Evolutionary conservation across 2,888 invertebrate species (phyloP).

Genomic region (Lymantria dispar): DNA sequence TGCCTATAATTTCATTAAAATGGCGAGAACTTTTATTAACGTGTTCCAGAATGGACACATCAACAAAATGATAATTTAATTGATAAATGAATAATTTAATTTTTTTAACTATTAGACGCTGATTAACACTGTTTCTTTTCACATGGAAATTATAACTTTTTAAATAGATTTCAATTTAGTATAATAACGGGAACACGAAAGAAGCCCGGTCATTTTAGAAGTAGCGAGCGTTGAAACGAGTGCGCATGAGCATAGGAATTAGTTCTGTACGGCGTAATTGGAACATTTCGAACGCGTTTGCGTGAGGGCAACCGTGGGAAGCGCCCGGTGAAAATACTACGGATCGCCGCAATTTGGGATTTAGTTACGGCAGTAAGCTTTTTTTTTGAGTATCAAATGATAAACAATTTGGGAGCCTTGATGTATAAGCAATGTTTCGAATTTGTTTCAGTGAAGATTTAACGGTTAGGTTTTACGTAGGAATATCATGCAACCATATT

Average conservation of each 20-base stretch:
- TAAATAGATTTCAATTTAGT: background rate
- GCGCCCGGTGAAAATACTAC: slow-evolving; percentile 60
- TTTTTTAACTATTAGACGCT: no score
- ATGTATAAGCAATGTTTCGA: slow-evolving; percentile 2
- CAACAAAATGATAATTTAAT: no score
- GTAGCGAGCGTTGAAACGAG: slow-evolving; percentile 31
- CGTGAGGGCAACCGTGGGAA: slow-evolving; percentile 74
- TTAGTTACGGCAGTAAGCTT: slow-evolving; percentile 58
- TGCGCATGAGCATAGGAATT: slow-evolving; percentile 60
- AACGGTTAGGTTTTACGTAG: background rate
- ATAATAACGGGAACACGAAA: slow-evolving; percentile 12
- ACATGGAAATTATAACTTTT: no score
- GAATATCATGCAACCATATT: background rate
- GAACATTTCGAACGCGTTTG: slow-evolving; percentile 58
- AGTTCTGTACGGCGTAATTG: slow-evolving; percentile 52
- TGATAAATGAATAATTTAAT: no score
- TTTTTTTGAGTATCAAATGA: slow-evolving; percentile 27
- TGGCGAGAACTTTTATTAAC: no score
- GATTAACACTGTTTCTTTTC: no score
- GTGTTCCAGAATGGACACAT: no score
- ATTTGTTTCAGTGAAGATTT: slow-evolving; percentile 4
- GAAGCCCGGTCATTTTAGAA: slow-evolving; percentile 26
- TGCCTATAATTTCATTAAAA: no score
- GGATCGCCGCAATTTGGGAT: slow-evolving; percentile 55
- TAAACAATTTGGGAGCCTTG: slow-evolving; percentile 11